Evolutionary conservation across 2,888 invertebrate genomes (phyloP).

Genomic region (Unio pictorum): DNA sequence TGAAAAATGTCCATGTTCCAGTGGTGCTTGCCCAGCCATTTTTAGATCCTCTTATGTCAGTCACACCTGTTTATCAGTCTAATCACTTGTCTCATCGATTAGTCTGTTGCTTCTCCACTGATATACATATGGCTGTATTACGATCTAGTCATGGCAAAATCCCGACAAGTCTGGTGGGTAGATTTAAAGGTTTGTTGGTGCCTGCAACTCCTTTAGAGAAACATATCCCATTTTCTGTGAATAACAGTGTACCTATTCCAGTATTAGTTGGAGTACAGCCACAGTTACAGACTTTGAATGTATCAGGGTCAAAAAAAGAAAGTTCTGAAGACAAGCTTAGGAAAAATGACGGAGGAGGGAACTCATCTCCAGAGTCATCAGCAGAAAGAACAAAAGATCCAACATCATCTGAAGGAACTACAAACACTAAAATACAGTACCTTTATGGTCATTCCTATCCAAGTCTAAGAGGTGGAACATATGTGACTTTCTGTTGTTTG

Average conservation of each 20-base stretch:
- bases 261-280: too few relatives aligned
- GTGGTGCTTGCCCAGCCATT: conserved; percentile 42
- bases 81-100: conserved; percentile 9
- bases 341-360: background rate
- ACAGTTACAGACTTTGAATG: too few relatives aligned
- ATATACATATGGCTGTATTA: too few relatives aligned
- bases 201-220: too few relatives aligned
- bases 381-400: background rate
- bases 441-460: conserved; percentile 59
- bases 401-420: conserved; percentile 2
- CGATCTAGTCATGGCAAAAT: too few relatives aligned
- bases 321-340: background rate
- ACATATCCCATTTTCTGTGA: too few relatives aligned
- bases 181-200: too few relatives aligned
- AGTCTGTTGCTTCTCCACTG: too few relatives aligned
- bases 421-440: conserved; percentile 17
- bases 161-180: too few relatives aligned
- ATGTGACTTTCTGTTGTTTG: conserved; percentile 88
- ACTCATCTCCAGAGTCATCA: background rate
- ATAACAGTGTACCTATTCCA: too few relatives aligned
- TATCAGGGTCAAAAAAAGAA: background rate
- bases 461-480: conserved; percentile 51
- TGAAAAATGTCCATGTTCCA: conserved; percentile 33
- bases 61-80: conserved; percentile 23
- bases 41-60: background rate